Percentiles rank a stretch among this genome's conserved stretches.
phyloP scores from a whole-genome alignment of 2,797 vertebrate genomes.

The Pipistrellus kuhlii region DNA sequence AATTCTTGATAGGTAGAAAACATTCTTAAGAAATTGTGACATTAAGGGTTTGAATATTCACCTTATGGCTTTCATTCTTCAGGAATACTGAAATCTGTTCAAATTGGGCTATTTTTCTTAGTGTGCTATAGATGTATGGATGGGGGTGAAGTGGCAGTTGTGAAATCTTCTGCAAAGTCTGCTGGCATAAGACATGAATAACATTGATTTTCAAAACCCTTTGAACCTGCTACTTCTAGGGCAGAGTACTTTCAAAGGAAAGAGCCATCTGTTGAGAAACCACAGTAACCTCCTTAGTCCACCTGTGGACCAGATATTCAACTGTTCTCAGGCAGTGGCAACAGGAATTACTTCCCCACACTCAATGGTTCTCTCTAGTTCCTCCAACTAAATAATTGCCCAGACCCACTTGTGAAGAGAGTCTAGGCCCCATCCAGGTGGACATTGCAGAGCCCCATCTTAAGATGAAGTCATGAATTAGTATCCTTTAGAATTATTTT shows the following conservation, averaged over 20 bases:
- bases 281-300: background rate
- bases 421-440: background rate
- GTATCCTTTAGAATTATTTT: no score
- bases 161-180: background rate
- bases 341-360: background rate
- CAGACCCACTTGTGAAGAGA: background rate
- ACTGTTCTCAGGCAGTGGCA: background rate
- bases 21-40: conserved; percentile 34
- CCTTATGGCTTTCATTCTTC: conserved; percentile 16
- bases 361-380: background rate
- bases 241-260: background rate
- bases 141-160: background rate
- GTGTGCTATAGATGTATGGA: background rate
- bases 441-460: background rate
- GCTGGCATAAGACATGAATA: background rate
- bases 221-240: background rate
- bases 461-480: background rate
- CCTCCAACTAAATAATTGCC: background rate
- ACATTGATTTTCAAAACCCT: conserved; percentile 14
- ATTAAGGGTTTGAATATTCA: background rate
- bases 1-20: conserved; percentile 46
- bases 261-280: background rate
- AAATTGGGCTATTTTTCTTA: background rate
- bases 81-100: conserved; percentile 30
- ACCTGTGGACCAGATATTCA: background rate